Percentiles rank a stretch among this genome's conserved stretches.
Conservation (phyloP, 1,140 invertebrate species). For the Cheumatopsyche charites region DNA sequence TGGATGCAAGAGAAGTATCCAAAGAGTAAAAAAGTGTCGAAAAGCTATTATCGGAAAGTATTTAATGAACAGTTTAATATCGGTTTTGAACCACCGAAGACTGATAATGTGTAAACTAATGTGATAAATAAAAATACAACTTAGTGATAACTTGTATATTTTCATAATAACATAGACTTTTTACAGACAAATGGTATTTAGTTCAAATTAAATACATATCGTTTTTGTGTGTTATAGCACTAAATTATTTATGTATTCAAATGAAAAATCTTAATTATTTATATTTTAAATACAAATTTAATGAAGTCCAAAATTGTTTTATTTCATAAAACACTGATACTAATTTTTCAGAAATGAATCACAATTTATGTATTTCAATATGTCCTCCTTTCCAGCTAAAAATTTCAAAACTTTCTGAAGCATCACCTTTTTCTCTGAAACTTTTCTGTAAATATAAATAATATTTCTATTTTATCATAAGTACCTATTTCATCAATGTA, state of each 20-base stretch:
- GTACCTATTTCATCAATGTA: too few relatives aligned
- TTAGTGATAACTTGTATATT: too few relatives aligned
- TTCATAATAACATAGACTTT: too few relatives aligned
- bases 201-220: background rate
- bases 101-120: background rate
- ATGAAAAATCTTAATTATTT: too few relatives aligned
- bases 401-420: slow-evolving; percentile 5
- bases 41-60: background rate
- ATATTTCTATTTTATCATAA: too few relatives aligned
- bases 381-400: background rate
- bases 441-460: background rate
- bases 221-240: background rate
- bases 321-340: too few relatives aligned
- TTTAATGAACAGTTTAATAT: slow-evolving; percentile 9
- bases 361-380: background rate
- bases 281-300: too few relatives aligned
- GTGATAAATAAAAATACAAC: too few relatives aligned
- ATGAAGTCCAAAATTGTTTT: too few relatives aligned
- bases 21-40: background rate
- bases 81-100: background rate
- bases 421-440: background rate
- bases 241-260: background rate
- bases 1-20: background rate
- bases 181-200: too few relatives aligned
- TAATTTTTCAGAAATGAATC: background rate